These are phyloP conservation scores for Acanthacorydalis orientalis DNA, from an alignment of 2,888 invertebrate species.

Conservation along the genomic window DNA sequence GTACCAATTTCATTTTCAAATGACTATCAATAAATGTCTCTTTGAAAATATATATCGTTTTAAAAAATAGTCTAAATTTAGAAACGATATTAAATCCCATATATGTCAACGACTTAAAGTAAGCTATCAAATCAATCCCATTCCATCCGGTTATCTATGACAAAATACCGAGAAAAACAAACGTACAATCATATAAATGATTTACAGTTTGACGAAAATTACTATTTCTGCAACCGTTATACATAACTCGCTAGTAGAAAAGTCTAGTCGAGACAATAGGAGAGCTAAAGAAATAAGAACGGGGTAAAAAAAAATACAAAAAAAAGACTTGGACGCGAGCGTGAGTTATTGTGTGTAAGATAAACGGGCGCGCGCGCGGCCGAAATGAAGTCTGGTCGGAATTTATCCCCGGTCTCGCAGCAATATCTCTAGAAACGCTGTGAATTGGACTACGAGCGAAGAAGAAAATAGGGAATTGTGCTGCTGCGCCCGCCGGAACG, in stretches of 20 bases:
- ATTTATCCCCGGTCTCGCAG: constrained; percentile 27
- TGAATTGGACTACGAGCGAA: constrained; percentile 1
- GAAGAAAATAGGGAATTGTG: constrained; percentile 27
- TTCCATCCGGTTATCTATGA: too few relatives aligned
- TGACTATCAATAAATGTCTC: too few relatives aligned
- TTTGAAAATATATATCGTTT: too few relatives aligned
- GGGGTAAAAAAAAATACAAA: constrained; percentile 20
- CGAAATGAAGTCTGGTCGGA: constrained; percentile 52
- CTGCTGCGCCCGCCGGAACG: constrained; percentile 12
- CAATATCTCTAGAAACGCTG: constrained; percentile 20
- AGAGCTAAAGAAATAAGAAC: constrained; percentile 10
- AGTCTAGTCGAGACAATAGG: constrained; percentile 27
- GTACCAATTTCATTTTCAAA: too few relatives aligned
- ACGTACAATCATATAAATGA: neutral
- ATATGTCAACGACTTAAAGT: too few relatives aligned
- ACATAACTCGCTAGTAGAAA: constrained; percentile 24
- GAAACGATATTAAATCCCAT: too few relatives aligned
- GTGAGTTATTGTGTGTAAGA: constrained; percentile 52
- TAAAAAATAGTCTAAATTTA: too few relatives aligned
- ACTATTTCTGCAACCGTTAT: constrained; percentile 29
- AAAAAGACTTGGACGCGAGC: constrained; percentile 20
- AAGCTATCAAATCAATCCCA: too few relatives aligned
- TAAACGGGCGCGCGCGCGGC: constrained; percentile 52
- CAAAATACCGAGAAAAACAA: neutral
- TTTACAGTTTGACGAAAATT: constrained; percentile 17